phyloP scores from a whole-genome alignment of 2,888 invertebrate species.

The Drosophila stalkeri region DNA sequence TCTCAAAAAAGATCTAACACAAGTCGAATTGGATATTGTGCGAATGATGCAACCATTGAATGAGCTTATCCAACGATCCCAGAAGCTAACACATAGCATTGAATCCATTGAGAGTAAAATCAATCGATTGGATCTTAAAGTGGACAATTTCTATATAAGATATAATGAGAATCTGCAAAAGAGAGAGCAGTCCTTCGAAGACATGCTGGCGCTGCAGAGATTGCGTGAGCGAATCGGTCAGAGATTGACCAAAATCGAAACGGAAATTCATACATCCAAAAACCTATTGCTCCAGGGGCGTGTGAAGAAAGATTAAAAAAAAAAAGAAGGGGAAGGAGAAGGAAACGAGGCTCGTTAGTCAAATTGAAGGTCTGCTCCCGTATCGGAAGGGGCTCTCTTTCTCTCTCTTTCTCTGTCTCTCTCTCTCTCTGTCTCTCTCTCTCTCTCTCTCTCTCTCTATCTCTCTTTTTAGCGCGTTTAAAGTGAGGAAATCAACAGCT shows the following conservation, averaged over 20 bases:
- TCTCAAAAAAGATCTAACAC: not conserved
- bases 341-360: constrained; percentile 30
- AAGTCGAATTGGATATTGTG: constrained; percentile 7
- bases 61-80: constrained; percentile 7
- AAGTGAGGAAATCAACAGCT: constrained; percentile 1
- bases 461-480: not conserved
- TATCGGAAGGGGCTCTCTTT: not conserved
- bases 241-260: constrained; percentile 37
- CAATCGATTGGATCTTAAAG: constrained; percentile 20
- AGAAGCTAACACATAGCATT: constrained; percentile 11
- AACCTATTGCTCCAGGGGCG: constrained; percentile 13
- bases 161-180: constrained; percentile 14
- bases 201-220: constrained; percentile 36
- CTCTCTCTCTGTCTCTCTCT: not conserved
- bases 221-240: constrained; percentile 38
- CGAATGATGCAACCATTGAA: constrained; percentile 21
- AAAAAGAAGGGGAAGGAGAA: no score
- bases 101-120: constrained; percentile 32
- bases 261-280: constrained; percentile 37
- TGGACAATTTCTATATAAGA: constrained; percentile 29
- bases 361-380: constrained; percentile 29
- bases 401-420: not conserved
- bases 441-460: no score
- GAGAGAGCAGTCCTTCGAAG: constrained; percentile 30
- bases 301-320: constrained; percentile 16